phyloP scores from a whole-genome alignment of 2,113 vertebrate species.

The Ellobius talpinus region DNA sequence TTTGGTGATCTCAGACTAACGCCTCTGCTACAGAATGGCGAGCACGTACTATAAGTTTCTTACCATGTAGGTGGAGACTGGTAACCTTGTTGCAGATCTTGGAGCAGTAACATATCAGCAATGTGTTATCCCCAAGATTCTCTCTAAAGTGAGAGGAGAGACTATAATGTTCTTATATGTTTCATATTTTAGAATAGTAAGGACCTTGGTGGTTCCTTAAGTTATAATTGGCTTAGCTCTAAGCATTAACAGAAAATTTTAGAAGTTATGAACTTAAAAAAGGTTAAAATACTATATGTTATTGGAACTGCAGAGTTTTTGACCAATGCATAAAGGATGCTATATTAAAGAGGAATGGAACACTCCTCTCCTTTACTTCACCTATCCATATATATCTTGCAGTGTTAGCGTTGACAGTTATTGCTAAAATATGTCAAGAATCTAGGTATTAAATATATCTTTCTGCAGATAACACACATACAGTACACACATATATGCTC shows the following conservation, averaged over 20 bases:
- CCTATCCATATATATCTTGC: not conserved
- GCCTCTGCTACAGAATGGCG: not conserved
- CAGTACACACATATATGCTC: not conserved
- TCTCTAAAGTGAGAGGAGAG: not conserved
- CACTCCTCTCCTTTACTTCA: not conserved
- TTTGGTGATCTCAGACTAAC: not conserved
- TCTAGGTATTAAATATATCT: not conserved
- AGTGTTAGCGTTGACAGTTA: not conserved
- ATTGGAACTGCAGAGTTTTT: not conserved
- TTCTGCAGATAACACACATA: not conserved
- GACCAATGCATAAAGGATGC: not conserved
- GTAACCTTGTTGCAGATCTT: not conserved
- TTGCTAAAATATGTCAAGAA: not conserved
- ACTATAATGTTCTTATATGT: not conserved
- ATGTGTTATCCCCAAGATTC: not conserved
- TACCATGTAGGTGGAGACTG: no score
- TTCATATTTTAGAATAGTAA: not conserved
- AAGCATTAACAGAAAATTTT: slow-evolving; percentile 8
- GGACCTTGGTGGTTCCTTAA: not conserved
- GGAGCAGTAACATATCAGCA: not conserved
- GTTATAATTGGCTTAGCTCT: not conserved
- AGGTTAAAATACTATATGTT: not conserved
- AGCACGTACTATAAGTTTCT: not conserved
- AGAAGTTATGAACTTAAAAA: not conserved
- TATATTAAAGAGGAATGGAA: not conserved